phyloP scores from a whole-genome alignment of 2,797 vertebrate genomes.

The Myotis findleyi region DNA sequence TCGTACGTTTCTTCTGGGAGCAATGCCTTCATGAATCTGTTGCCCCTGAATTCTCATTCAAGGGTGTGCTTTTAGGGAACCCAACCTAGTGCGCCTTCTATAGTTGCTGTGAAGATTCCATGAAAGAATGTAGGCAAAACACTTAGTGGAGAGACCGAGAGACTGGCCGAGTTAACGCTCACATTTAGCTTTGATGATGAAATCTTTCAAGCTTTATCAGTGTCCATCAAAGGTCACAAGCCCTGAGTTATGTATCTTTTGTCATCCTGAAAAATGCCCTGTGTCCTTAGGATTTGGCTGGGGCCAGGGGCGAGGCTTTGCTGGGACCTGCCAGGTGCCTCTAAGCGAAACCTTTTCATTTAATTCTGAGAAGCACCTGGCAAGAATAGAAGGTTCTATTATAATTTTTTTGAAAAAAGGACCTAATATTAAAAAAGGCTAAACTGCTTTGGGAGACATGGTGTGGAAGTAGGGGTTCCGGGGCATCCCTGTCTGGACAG shows the following conservation, averaged over 20 bases:
- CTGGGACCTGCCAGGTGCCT: not conserved
- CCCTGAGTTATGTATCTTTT: not conserved
- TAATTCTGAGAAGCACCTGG: not conserved
- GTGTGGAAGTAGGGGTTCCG: not conserved
- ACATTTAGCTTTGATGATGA: fast-evolving
- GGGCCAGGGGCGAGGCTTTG: too few relatives aligned
- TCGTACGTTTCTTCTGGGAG: not conserved
- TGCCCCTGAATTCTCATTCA: not conserved
- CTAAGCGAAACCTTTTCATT: not conserved
- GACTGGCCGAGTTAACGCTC: fast-evolving
- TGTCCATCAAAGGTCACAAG: not conserved
- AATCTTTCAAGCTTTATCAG: not conserved
- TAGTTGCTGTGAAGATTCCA: not conserved
- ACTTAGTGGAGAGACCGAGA: not conserved
- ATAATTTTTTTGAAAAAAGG: not conserved
- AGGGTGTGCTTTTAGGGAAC: not conserved
- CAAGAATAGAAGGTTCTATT: not conserved
- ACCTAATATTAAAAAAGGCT: not conserved
- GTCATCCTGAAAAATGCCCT: not conserved
- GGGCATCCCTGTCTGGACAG: too few relatives aligned
- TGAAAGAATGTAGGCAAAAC: not conserved
- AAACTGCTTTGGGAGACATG: not conserved
- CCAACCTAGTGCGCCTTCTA: not conserved
- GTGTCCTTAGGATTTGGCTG: not conserved
- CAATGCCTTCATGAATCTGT: not conserved